phyloP scores from a whole-genome alignment of 2,888 invertebrate species.

The Orchesellides sinensis region DNA sequence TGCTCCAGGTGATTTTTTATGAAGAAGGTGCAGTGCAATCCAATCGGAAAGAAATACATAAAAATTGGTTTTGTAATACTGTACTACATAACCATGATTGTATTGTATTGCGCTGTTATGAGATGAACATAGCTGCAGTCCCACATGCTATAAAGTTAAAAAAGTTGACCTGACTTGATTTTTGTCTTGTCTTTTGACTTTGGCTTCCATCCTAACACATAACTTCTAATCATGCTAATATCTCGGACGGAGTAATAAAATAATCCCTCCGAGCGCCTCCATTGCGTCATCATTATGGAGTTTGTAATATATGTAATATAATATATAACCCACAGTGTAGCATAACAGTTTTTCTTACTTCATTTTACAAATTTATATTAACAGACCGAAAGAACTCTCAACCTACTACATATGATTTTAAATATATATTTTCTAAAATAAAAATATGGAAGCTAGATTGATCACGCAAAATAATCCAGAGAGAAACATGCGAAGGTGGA shows the following conservation, averaged over 20 bases:
- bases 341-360: background rate
- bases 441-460: conserved; percentile 44
- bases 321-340: background rate
- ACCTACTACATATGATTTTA: background rate
- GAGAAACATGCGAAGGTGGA: background rate
- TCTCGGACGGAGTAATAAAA: conserved; percentile 53
- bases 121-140: background rate
- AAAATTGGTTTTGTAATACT: no score
- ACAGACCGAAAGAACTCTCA: conserved; percentile 8
- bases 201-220: conserved; percentile 7
- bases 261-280: conserved; percentile 57
- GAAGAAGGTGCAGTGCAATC: background rate
- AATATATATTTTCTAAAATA: background rate
- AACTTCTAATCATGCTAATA: conserved; percentile 57
- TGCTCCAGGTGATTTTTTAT: conserved; percentile 49
- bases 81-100: background rate
- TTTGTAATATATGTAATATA: no score
- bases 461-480: conserved; percentile 49
- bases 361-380: no score
- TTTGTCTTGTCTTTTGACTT: conserved; percentile 33
- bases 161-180: conserved; percentile 61
- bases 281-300: no score
- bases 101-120: background rate
- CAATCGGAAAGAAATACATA: background rate
- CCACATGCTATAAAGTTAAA: background rate